Base-by-base conservation (phyloP, 2,888 invertebrate genomes). In the Seira sanloemensis region DNA sequence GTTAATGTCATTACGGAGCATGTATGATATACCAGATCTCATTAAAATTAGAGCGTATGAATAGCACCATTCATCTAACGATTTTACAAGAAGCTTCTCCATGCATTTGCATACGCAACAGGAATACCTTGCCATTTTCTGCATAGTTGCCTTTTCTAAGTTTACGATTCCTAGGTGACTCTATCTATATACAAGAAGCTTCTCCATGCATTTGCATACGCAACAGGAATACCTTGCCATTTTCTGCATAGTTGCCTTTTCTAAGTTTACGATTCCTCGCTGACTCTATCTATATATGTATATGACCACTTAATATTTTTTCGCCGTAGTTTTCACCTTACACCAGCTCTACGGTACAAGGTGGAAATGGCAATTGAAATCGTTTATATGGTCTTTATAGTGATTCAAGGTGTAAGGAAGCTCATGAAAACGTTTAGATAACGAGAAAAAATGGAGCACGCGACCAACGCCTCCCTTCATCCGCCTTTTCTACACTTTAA, bases 401-500 rank as follows among this genome's bases (percentile, higher is more conserved):
- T 50, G 16, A 50, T n/a, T 12, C 12, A 37, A 37, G 50, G 50
- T 50, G 50, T 50, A 50, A 50, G 50, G 50, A 23, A 62, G 62
- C 62, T 23, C 23, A 62, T 62, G 23, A 21, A 62, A 62, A 58
- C 21, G 23, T 9, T 62, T 21, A 67, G 72, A 72, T 72, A 77
- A 83, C 62, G 50, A 78, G 78, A 37, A 78, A 78, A 83, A 78
- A 75, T 71, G 68, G 71, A 75, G 69, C 84, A 84, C 84, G 78
- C 84, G 75, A 84, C 77, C 74, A 75, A 78, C 78, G 74, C 78
- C 78, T 84, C 84, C 71, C 78, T 78, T 72, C 82, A 62, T 68
- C 67, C 78, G 37, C 46, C n/a, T 50, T 50, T 50, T 1, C 16
- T 7, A 50, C 50, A 46, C 37, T 62, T 72, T 66, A 23, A 62